Conservation (phyloP, 1,140 invertebrate genomes). For the Lerema accius region DNA sequence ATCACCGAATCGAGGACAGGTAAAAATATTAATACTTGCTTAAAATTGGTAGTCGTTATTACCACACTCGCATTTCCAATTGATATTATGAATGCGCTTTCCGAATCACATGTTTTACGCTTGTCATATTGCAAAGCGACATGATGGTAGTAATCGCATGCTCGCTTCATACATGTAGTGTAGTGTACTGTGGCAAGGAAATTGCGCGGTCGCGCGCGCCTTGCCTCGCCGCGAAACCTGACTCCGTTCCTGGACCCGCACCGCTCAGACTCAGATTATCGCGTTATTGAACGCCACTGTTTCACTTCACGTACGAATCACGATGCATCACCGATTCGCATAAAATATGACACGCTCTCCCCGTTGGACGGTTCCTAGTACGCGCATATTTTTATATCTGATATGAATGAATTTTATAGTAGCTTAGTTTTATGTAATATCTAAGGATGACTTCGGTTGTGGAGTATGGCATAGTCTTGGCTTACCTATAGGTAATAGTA, state of each 20-base stretch:
- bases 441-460: no score
- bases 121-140: slow-evolving; percentile 29
- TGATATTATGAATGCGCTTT: no score
- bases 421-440: no score
- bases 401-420: no score
- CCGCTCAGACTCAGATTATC: slow-evolving; percentile 48
- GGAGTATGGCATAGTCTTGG: no score
- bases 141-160: slow-evolving; percentile 26
- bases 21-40: no score
- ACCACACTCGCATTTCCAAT: no score
- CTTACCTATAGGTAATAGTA: no score
- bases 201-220: slow-evolving; percentile 70
- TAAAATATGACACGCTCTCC: slow-evolving; percentile 19
- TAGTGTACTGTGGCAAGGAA: slow-evolving; percentile 46
- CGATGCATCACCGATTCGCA: slow-evolving; percentile 18
- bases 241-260: slow-evolving; percentile 41
- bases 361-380: slow-evolving; percentile 13
- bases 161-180: slow-evolving; percentile 12
- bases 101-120: slow-evolving; percentile 19
- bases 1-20: no score
- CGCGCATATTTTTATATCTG: no score
- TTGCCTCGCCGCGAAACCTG: slow-evolving; percentile 65
- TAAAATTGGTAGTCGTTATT: no score
- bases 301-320: slow-evolving; percentile 32
- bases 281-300: slow-evolving; percentile 39